These are phyloP conservation scores for Andrena chrysosceles DNA, from an alignment of 2,888 invertebrate species.

Conservation along the genomic window DNA sequence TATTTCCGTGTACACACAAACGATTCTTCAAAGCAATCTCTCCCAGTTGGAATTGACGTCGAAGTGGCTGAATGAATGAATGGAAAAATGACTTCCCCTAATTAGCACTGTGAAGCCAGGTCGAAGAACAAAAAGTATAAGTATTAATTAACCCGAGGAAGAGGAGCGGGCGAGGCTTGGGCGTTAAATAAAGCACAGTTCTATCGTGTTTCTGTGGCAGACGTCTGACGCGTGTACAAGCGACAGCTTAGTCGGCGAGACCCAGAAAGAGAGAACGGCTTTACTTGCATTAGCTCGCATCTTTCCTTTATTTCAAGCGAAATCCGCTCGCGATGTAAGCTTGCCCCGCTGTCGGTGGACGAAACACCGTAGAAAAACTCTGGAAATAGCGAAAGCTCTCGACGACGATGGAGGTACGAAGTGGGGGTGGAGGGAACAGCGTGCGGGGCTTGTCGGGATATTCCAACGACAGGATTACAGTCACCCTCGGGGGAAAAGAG, in stretches of 20 bases:
- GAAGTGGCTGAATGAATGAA: constrained; percentile 1
- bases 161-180: not conserved
- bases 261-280: constrained; percentile 46
- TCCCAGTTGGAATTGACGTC: not conserved
- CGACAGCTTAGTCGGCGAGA: constrained; percentile 33
- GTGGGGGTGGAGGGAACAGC: constrained; percentile 22
- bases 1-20: not conserved
- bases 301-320: constrained; percentile 57
- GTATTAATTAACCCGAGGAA: constrained; percentile 44
- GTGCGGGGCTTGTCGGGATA: constrained; percentile 59
- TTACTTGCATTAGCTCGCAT: constrained; percentile 54
- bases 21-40: constrained; percentile 3
- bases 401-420: constrained; percentile 20
- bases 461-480: constrained; percentile 72
- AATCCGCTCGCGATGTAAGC: constrained; percentile 61
- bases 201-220: not conserved
- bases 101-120: constrained; percentile 25
- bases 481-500: constrained; percentile 49
- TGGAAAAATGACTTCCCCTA: constrained; percentile 40
- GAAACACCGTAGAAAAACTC: constrained; percentile 55
- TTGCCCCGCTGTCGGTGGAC: constrained; percentile 24
- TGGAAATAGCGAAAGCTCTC: constrained; percentile 34
- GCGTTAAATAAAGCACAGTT: constrained; percentile 37
- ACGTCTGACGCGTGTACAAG: constrained; percentile 12
- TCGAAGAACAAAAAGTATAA: constrained; percentile 11